phyloP scores from a whole-genome alignment of 2,113 vertebrate genomes.

The Podarcis muralis region DNA sequence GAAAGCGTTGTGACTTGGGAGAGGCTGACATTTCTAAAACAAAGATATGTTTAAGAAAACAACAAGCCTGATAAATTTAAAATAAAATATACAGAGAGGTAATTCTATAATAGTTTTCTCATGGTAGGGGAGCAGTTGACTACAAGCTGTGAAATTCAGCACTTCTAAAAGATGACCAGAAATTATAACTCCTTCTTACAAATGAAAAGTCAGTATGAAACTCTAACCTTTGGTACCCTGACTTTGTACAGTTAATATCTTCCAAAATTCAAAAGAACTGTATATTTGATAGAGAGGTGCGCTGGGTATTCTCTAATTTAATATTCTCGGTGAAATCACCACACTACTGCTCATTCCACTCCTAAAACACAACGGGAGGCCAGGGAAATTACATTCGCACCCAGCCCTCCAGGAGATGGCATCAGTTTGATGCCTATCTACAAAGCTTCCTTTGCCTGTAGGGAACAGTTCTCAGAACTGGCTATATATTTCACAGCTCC shows the following conservation, averaged over 20 bases:
- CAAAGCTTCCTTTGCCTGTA: too few relatives aligned
- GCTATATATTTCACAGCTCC: too few relatives aligned
- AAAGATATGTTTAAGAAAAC: conserved; percentile 45
- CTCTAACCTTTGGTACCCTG: neutral
- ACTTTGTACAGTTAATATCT: neutral
- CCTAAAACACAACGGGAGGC: neutral
- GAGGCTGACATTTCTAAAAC: conserved; percentile 51
- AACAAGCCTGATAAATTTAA: conserved; percentile 40
- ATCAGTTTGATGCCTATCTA: too few relatives aligned
- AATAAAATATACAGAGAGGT: conserved; percentile 22
- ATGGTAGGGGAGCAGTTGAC: neutral
- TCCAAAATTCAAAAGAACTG: neutral
- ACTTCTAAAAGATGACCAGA: conserved; percentile 28
- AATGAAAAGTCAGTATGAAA: conserved; percentile 17
- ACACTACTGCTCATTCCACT: too few relatives aligned
- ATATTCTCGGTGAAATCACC: neutral
- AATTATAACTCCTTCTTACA: conserved; percentile 19
- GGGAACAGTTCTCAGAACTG: too few relatives aligned
- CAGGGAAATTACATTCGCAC: neutral
- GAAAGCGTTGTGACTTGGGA: conserved; percentile 44
- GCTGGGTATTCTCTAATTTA: neutral
- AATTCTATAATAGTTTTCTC: neutral
- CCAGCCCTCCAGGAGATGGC: too few relatives aligned
- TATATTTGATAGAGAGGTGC: neutral
- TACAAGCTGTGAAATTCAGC: conserved; percentile 17